Evolutionary conservation across 1,140 invertebrate genomes (phyloP), one percentile per base, ranked within the genome.

Genomic region (Penaeus japonicus): DNA sequence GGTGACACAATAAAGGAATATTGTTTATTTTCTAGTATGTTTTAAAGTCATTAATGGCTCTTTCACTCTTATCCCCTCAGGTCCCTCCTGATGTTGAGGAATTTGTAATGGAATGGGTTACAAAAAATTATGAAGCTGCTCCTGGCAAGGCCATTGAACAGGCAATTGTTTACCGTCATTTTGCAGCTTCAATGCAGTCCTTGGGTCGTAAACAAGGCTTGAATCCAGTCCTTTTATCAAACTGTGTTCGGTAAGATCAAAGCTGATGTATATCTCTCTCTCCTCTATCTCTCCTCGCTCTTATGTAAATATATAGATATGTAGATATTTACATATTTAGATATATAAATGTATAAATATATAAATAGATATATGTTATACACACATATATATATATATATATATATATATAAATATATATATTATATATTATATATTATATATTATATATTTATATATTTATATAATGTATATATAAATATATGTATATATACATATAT

Each of bases 151-250:
- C 84, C 39, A 89, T 90, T 57, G 90, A 90, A 77, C 90, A 90
- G 59, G 90, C 90, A n/a, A 89, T 90, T 22, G 90, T 90, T 3
- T 90, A 89, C 80, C 79, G 90, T 5, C 90, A 90, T 79, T 90
- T 90, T 85, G 88, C 90, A 39, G 85, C 90, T 47, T 86, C 90
- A 18, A 90, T 90, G 90, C 90, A 90, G 35, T 85, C 90, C 17
- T 53, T 89, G 27, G 90, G 90, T 35, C 81, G 89, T 22, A 90
- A 90, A 39, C 87, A 89, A 53, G 90, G 90, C n/a, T 83, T 90
- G 20, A 89, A 90, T 84, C 90, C 90, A 39, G 90, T 90, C 4
- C 85, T 90, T 22, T 65, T 90, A 4, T 89, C 90, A 32, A 90
- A 89, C 59, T 90, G 90, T 87, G 88, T 90, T n/a, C 87, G 90